Percentiles rank a stretch among this genome's conserved stretches.
These are phyloP conservation scores for Xestia sexstrigata DNA, from an alignment of 2,888 invertebrate species.

Conservation along the genomic window DNA sequence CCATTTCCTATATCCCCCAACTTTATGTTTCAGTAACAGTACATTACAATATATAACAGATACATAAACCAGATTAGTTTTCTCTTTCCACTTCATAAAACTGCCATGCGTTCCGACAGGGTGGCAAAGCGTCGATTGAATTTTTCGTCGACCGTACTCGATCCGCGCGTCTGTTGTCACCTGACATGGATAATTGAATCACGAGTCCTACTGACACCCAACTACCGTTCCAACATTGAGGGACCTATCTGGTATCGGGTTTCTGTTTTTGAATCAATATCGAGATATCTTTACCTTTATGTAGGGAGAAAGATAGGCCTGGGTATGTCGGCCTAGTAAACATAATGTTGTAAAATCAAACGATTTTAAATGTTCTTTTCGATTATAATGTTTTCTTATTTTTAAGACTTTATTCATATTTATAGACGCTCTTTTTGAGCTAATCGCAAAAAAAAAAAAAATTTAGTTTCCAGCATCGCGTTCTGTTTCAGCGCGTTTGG, in stretches of 20 bases:
- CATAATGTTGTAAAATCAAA: not conserved
- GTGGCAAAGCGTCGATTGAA: slow-evolving; percentile 20
- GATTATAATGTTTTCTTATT: not conserved
- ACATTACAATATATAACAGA: not conserved
- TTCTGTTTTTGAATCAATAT: slow-evolving; percentile 4
- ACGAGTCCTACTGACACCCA: slow-evolving; percentile 7
- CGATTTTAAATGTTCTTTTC: not conserved
- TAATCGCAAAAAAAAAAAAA: not conserved
- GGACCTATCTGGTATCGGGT: slow-evolving; percentile 16
- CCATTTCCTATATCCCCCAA: too few species aligned
- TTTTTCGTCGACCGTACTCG: slow-evolving; percentile 25
- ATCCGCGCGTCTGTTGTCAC: slow-evolving; percentile 8
- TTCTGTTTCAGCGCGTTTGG: not conserved
- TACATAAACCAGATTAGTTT: slow-evolving; percentile 1
- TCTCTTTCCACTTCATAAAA: not conserved
- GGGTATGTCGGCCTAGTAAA: not conserved
- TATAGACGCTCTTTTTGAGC: not conserved
- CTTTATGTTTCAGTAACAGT: not conserved
- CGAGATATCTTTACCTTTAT: not conserved
- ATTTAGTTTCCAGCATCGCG: too few species aligned
- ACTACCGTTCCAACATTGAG: slow-evolving; percentile 8
- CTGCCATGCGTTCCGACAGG: not conserved
- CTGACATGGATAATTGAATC: slow-evolving; percentile 44
- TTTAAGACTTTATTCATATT: not conserved
- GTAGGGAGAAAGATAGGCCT: too few species aligned